phyloP scores from a whole-genome alignment of 2,113 vertebrate genomes.

The Sander vitreus region DNA sequence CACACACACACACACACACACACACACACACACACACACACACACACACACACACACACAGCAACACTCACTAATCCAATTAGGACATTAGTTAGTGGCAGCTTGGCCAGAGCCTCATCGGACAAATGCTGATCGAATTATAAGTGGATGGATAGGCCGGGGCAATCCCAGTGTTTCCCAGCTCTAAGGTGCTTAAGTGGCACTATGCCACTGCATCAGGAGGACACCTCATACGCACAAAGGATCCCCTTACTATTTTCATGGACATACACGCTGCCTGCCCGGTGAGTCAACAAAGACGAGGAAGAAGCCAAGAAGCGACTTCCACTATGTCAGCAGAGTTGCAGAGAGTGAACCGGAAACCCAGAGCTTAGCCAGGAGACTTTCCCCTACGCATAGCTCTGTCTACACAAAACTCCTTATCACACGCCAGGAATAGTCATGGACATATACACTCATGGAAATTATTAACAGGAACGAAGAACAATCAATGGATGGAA shows the following conservation, averaged over 20 bases:
- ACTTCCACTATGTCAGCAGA: conserved; percentile 73
- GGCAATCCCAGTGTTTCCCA: conserved; percentile 78
- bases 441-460: conserved; percentile 47
- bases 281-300: conserved; percentile 73
- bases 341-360: conserved; percentile 50
- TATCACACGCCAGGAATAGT: conserved; percentile 59
- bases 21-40: neutral
- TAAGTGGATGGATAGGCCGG: conserved; percentile 62
- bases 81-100: conserved; percentile 70
- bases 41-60: conserved; percentile 1
- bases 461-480: conserved; percentile 60
- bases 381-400: conserved; percentile 63
- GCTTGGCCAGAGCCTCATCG: conserved; percentile 47
- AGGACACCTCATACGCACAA: conserved; percentile 75
- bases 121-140: conserved; percentile 79
- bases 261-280: conserved; percentile 50
- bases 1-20: neutral
- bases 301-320: conserved; percentile 61
- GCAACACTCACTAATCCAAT: conserved; percentile 73
- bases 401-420: conserved; percentile 54
- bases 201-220: conserved; percentile 61
- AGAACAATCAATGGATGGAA: conserved; percentile 63
- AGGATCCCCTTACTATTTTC: conserved; percentile 76
- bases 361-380: conserved; percentile 61
- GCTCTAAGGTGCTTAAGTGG: conserved; percentile 76